Base-by-base conservation (phyloP, 1,140 invertebrate species). In the Heliconius eleuchia region DNA sequence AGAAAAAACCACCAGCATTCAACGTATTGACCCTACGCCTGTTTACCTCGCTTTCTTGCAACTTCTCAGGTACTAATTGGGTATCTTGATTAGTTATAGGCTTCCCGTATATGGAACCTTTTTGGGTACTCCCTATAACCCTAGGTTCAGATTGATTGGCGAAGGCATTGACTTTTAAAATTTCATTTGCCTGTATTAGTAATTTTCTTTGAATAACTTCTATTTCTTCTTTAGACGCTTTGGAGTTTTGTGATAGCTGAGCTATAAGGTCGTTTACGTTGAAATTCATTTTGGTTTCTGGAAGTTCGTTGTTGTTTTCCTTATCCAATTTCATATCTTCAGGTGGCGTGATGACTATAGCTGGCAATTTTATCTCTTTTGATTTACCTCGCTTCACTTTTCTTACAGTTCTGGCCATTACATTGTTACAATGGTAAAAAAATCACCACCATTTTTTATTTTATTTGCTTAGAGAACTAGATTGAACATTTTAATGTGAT, bases 381-480 rank as follows among this genome's bases (percentile, higher is more conserved):
- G 79, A 84, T 87, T 89, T 92, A 77, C 85, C 86, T 75, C 92
- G 89, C 84, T 95, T 95, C 66, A 95, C 83, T 90, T 91, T 93
- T 79, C 92, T 92, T 79, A 95, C 94, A 80, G 91, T 95, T 80
- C 90, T 95, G 74, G 94, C 94, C 94, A 95, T 95, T 83, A 92
- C 94, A 93, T 92, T 90, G 81, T 94, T 89, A 85, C 81, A 23
- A 74, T 13, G 11, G n/a, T 23, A 3, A 23, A 3, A 60, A 60
- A 27, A 0, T 27, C n/a, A 60, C n/a, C 11, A 30, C 13, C 23
- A 66, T 16, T 66, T 37, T 66, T 30, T 30, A 30, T 30, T 66
- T 66, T 5, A 66, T 66, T 66, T 66, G 27, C 30, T 30, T 13
- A 66, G 8, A 30, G 27, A 66, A 66, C 60, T 66, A 66, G 23